phyloP scores from a whole-genome alignment of 2,113 vertebrate species.

The Electrona antarctica region DNA sequence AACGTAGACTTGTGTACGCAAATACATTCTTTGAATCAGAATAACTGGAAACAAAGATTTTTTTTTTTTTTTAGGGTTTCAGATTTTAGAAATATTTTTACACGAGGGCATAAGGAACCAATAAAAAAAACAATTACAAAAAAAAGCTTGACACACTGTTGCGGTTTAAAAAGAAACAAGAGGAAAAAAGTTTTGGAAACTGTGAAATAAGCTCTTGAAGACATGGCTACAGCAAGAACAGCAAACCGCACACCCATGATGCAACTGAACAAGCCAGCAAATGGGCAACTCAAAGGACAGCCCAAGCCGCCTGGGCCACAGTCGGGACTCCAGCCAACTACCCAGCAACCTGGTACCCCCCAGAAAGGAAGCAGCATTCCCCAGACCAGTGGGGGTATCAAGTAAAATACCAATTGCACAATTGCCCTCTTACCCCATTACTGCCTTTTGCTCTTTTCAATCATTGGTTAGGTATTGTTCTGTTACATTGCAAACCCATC shows the following conservation, averaged over 20 bases:
- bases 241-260: conserved; percentile 71
- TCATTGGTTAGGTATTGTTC: not conserved
- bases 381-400: conserved; percentile 72
- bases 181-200: conserved; percentile 15
- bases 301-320: conserved; percentile 55
- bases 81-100: conserved; percentile 34
- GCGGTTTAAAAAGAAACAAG: too few species aligned
- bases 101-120: conserved; percentile 27
- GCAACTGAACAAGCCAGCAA: conserved; percentile 69
- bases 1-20: conserved; percentile 45
- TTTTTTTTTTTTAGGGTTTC: conserved; percentile 25
- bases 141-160: conserved; percentile 16
- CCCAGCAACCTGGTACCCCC: conserved; percentile 46
- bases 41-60: conserved; percentile 8
- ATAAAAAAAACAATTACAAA: conserved; percentile 7
- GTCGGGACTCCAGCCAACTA: conserved; percentile 41
- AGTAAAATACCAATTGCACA: conserved; percentile 55
- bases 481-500: conserved; percentile 4
- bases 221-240: conserved; percentile 77
- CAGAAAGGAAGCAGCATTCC: conserved; percentile 66
- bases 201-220: conserved; percentile 28
- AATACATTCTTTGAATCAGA: conserved; percentile 37
- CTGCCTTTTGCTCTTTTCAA: not conserved
- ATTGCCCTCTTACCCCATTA: not conserved
- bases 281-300: conserved; percentile 70